A percentile compares a stretch with the other conserved stretches of the same genome.
These are phyloP conservation scores for Heteronetta atricapilla DNA, from an alignment of 2,113 vertebrate species.

Conservation along the genomic window DNA sequence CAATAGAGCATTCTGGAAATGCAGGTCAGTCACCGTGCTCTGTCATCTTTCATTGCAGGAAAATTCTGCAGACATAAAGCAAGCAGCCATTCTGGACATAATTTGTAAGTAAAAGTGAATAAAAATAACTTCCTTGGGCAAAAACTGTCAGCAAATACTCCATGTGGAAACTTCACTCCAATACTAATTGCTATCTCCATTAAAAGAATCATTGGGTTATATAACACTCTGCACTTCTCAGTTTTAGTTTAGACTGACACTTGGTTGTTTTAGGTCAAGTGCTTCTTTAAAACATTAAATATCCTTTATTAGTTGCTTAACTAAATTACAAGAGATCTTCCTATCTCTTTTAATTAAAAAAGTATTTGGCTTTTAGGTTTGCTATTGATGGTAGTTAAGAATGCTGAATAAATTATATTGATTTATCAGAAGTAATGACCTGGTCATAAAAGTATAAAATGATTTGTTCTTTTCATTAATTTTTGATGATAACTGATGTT, in stretches of 20 bases:
- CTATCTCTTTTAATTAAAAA: not conserved
- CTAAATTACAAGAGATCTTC: not conserved
- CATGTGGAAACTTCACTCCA: not conserved
- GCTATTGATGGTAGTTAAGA: not conserved
- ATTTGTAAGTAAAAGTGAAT: conserved; percentile 82
- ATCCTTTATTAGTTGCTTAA: not conserved
- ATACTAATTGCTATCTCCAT: not conserved
- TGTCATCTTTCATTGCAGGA: conserved; percentile 75
- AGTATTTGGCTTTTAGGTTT: not conserved
- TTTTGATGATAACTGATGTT: not conserved
- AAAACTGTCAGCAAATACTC: not conserved
- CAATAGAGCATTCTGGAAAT: not conserved
- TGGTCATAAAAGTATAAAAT: not conserved
- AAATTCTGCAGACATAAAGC: conserved; percentile 73
- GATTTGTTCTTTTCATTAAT: not conserved
- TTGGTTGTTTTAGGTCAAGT: not conserved
- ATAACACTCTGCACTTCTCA: not conserved
- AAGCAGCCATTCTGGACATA: conserved; percentile 86
- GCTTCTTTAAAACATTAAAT: not conserved
- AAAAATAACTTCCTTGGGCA: not conserved
- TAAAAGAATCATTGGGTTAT: not conserved
- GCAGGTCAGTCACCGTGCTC: not conserved
- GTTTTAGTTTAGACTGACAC: not conserved
- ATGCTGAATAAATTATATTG: not conserved
- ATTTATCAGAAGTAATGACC: not conserved